A percentile compares a stretch with the other conserved stretches of the same genome.
These are phyloP conservation scores for Gymnocheta viridis DNA, from an alignment of 2,888 invertebrate genomes.

Conservation along the genomic window DNA sequence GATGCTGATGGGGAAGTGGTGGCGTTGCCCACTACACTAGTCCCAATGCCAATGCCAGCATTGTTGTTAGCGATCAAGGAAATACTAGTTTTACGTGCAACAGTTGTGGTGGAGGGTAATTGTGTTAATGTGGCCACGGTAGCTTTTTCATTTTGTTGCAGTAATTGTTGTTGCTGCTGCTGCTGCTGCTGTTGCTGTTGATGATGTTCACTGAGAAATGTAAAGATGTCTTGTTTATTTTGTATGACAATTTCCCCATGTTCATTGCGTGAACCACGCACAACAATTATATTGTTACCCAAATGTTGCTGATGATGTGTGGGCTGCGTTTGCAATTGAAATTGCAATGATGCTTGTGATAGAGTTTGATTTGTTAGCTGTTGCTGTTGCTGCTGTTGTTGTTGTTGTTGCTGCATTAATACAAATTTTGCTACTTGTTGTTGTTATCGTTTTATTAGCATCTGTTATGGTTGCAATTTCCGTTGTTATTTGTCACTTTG, in stretches of 20 bases:
- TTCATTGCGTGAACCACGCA: constrained; percentile 82
- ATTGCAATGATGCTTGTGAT: constrained; percentile 68
- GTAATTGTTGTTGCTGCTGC: constrained; percentile 74
- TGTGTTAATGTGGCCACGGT: constrained; percentile 78
- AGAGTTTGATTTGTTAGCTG: constrained; percentile 68
- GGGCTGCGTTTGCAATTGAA: constrained; percentile 74
- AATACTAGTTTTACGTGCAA: constrained; percentile 78
- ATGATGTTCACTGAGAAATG: constrained; percentile 80
- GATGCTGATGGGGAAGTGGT: neutral
- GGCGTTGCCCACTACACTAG: constrained; percentile 20
- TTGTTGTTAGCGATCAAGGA: constrained; percentile 73
- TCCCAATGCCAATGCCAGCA: constrained; percentile 54
- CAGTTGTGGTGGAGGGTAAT: constrained; percentile 78
- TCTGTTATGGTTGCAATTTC: constrained; percentile 69
- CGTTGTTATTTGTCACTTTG: too few species aligned
- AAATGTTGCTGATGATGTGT: constrained; percentile 74
- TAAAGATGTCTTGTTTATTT: constrained; percentile 82
- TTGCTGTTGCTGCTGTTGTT: constrained; percentile 71
- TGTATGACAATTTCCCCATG: constrained; percentile 82
- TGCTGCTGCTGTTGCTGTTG: constrained; percentile 74
- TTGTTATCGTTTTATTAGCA: constrained; percentile 61
- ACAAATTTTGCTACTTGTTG: constrained; percentile 29
- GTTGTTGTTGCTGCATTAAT: constrained; percentile 71
- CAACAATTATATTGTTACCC: constrained; percentile 80
- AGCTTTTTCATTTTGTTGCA: constrained; percentile 72